Percentiles rank a stretch among this genome's conserved stretches.
phyloP scores from a whole-genome alignment of 2,797 vertebrate species.

The Nasua narica region DNA sequence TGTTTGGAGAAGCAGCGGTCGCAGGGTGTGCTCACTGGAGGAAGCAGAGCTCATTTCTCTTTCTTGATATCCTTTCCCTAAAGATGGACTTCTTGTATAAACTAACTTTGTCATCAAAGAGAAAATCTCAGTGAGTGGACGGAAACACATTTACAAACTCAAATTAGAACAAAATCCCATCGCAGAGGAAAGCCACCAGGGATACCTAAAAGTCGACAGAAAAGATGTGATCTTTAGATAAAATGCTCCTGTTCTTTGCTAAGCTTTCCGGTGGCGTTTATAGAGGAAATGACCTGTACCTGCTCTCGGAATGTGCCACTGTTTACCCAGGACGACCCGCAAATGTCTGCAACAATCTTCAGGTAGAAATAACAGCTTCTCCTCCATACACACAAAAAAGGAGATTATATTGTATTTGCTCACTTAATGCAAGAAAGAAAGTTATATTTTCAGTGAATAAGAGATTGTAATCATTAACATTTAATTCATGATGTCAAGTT shows the following conservation, averaged over 20 bases:
- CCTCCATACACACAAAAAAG: background rate
- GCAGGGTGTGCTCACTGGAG: background rate
- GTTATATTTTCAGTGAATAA: background rate
- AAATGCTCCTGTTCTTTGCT: conserved; percentile 65
- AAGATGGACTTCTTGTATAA: conserved; percentile 28
- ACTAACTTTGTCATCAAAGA: conserved; percentile 58
- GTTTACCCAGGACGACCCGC: conserved; percentile 64
- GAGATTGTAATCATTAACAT: conserved; percentile 52
- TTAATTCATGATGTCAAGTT: background rate
- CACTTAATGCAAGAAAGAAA: conserved; percentile 54
- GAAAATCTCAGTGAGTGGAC: background rate
- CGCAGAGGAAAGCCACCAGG: conserved; percentile 60
- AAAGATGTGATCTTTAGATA: conserved; percentile 70
- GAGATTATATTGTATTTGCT: conserved; percentile 63
- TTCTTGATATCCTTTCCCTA: background rate
- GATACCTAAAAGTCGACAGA: conserved; percentile 52
- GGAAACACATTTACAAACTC: conserved; percentile 64
- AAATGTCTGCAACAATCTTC: conserved; percentile 59
- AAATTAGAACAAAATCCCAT: conserved; percentile 56
- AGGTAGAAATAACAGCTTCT: conserved; percentile 51
- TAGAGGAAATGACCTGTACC: conserved; percentile 75
- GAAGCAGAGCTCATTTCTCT: background rate
- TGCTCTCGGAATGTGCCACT: conserved; percentile 53
- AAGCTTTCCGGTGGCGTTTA: conserved; percentile 70
- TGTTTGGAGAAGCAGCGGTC: background rate